These are phyloP conservation scores for Proteles cristata DNA, from an alignment of 2,113 vertebrate species.

Conservation along the genomic window DNA sequence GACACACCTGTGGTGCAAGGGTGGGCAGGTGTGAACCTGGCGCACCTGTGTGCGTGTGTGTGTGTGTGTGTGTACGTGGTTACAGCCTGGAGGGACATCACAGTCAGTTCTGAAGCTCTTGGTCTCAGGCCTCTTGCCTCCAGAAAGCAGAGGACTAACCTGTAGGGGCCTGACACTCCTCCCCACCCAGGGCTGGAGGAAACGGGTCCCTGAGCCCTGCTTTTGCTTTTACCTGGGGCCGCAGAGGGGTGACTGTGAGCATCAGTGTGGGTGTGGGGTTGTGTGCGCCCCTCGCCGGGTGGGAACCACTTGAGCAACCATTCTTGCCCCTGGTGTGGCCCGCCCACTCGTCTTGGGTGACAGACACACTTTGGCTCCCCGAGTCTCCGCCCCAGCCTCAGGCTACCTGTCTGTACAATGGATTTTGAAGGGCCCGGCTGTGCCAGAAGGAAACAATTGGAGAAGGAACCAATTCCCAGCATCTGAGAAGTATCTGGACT, in stretches of 20 bases:
- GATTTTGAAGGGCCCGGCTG: not conserved
- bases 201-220: not conserved
- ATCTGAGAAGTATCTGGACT: not conserved
- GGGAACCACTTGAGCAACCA: not conserved
- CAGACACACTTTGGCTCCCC: not conserved
- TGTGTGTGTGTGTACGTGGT: not conserved
- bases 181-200: not conserved
- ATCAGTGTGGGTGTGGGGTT: fast-evolving
- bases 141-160: not conserved
- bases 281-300: fast-evolving
- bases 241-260: fast-evolving
- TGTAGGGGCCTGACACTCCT: not conserved
- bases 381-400: not conserved
- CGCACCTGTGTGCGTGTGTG: fast-evolving
- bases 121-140: not conserved
- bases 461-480: not conserved
- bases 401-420: not conserved
- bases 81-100: not conserved
- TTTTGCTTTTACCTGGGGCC: not conserved
- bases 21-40: not conserved
- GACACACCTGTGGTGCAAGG: not conserved
- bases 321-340: fast-evolving
- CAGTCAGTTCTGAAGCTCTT: not conserved
- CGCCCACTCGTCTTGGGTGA: not conserved
- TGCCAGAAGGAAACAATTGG: not conserved